Base-by-base conservation (phyloP, 2,113 vertebrate species). In the Dromaius novaehollandiae region DNA sequence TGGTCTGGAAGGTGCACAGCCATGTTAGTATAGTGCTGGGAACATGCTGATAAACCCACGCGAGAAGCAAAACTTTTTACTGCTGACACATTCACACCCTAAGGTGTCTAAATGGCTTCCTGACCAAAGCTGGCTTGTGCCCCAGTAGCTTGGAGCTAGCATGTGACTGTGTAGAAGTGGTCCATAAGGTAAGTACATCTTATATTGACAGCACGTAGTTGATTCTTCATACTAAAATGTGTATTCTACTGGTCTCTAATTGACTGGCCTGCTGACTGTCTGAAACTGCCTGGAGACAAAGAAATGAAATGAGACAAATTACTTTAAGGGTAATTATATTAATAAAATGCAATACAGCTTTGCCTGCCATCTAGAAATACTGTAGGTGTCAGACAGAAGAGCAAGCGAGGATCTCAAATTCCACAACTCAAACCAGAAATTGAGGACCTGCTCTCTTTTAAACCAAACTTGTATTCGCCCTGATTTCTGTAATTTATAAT, bases 401-500 rank as follows among this genome's bases (percentile, higher is more conserved):
- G 42, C 60, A 78, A 83, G 55, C 17, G 3, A 95, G 73, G 88
- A 86, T 84, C 71, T 63, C 69, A 86, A 30, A 90, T 90, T 86
- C 76, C 48, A 56, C 75, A 69, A 71, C 32, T 46, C 51, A 74
- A 92, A 89, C 40, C 63, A 92, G 65, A 93, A 94, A 94, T 79
- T 63, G 88, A 84, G 66, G 44, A 87, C 34, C 79, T 79, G 48
- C 20, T 85, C 61, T 82, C 92, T 95, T 77, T 44, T 30, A 93
- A 96, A 82, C 46, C 61, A 83, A 93, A 55, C 55, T 79, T 82
- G 28, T 30, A 69, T 95, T 96, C 94, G 85, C 56, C 48, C 61
- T 19, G 24, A 88, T 85, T 94, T 95, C 87, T 38, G 7, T 85
- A 66, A 96, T 89, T 95, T 94, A 91, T 82, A 95, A 92, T 40